Evolutionary conservation across 2,113 vertebrate genomes (phyloP).

Genomic region (Solea solea): DNA sequence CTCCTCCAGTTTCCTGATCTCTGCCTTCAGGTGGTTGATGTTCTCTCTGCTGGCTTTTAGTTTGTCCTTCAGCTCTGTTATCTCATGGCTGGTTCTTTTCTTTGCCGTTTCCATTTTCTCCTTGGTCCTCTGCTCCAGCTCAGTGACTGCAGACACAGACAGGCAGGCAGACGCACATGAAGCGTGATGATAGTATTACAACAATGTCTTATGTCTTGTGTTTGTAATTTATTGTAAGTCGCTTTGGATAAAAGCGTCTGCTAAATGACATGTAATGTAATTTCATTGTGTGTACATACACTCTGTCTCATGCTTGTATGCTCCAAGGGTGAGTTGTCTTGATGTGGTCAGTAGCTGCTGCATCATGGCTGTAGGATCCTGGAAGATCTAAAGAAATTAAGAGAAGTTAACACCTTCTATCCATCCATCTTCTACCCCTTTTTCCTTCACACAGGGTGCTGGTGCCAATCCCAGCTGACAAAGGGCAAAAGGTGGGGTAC

Average conservation of each 20-base stretch:
- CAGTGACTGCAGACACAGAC: slow-evolving; percentile 83
- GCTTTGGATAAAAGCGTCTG: no score
- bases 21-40: slow-evolving; percentile 95
- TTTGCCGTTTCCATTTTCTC: slow-evolving; percentile 96
- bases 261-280: no score
- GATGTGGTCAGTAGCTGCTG: slow-evolving; percentile 96
- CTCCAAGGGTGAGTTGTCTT: slow-evolving; percentile 94
- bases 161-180: not conserved
- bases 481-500: no score
- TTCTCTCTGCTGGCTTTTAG: slow-evolving; percentile 98
- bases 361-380: slow-evolving; percentile 99
- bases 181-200: not conserved
- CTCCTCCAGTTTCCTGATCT: slow-evolving; percentile 96
- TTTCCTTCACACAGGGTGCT: no score
- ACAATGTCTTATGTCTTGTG: not conserved
- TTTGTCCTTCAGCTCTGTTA: slow-evolving; percentile 95
- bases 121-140: slow-evolving; percentile 93
- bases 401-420: no score
- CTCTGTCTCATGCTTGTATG: slow-evolving; percentile 98
- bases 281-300: slow-evolving; percentile 82
- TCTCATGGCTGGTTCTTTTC: slow-evolving; percentile 98
- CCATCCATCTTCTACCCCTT: no score
- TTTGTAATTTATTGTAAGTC: no score
- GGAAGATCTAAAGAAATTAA: slow-evolving; percentile 89
- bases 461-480: no score